Base-by-base conservation (phyloP, 2,113 vertebrate genomes). In the Centropristis striata region DNA sequence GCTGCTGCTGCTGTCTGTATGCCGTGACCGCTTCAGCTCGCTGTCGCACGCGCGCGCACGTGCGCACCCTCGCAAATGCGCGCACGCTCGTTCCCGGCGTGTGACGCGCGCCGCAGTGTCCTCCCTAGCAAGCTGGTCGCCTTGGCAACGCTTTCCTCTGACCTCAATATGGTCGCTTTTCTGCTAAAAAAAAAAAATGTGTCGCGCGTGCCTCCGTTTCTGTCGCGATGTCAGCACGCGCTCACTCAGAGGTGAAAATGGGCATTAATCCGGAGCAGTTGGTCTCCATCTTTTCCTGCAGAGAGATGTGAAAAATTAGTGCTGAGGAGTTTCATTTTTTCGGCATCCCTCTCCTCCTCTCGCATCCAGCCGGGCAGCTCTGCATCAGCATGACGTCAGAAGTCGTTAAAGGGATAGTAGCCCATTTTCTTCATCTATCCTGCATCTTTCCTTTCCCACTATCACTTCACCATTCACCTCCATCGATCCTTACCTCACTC, bases 351-450 rank as follows among this genome's bases (percentile, higher is more conserved):
- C 69, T 76, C 72, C 69, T 63, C 70, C 59, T 71, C 75, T 75
- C 81, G 64, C 89, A 80, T 89, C 84, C 81, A 87, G 89, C 86
- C 80, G 79, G 81, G 74, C 67, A 86, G 90, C 90, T 83, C 92
- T 92, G 95, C 94, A 94, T 94, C 94, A 91, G 81, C 72, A 42
- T 96, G 94, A 96, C 94, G 94, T 96, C 93, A 95, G 91, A 91
- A 81, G 54, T 90, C 78, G 50, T 94, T 94, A 94, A 94, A 94
- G 94, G 44, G 88, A 90, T 84, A 93, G 82, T 54, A 82, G 67
- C 84, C 83, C 41, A 1, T 75, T 68, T 60, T 59, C 10, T 12
- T 61, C 47, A 51, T n/a, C n/a, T n/a, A 23, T 32, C 25, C 58
- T 59, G 23, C 47, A 69, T 27, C 50, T 47, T 47, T 42, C 49